phyloP scores from a whole-genome alignment of 2,888 invertebrate species.

The Stenichneumon culpator region DNA sequence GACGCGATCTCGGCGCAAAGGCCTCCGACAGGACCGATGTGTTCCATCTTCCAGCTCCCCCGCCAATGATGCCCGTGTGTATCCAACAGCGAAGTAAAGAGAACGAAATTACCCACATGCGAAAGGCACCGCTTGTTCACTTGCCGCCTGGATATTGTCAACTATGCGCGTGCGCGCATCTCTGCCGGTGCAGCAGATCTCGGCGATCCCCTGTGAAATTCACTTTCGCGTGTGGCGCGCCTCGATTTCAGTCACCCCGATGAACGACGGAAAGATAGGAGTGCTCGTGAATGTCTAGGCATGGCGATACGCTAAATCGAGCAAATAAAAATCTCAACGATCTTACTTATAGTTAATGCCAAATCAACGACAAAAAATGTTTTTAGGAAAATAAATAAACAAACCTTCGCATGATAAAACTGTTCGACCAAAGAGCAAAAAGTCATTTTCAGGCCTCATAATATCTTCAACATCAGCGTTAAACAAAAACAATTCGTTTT shows the following conservation, averaged over 20 bases:
- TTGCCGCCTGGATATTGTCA: neutral
- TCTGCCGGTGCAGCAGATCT: slow-evolving; percentile 7
- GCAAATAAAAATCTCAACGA: neutral
- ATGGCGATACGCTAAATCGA: neutral
- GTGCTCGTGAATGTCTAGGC: slow-evolving; percentile 4
- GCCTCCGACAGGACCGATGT: slow-evolving; percentile 28
- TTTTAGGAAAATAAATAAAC: too few relatives aligned
- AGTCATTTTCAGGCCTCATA: too few relatives aligned
- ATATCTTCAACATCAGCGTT: too few relatives aligned
- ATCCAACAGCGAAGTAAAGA: neutral
- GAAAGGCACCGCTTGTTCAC: neutral
- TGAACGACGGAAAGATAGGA: slow-evolving; percentile 17
- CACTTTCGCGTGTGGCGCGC: slow-evolving; percentile 26
- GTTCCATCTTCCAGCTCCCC: slow-evolving; percentile 36
- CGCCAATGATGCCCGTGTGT: slow-evolving; percentile 4
- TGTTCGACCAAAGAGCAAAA: too few relatives aligned
- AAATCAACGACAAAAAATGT: too few relatives aligned
- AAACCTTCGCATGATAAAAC: too few relatives aligned
- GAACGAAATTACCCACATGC: slow-evolving; percentile 4
- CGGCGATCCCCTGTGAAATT: slow-evolving; percentile 4
- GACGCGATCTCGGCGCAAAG: slow-evolving; percentile 33
- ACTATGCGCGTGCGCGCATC: slow-evolving; percentile 2
- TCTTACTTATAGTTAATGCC: too few relatives aligned
- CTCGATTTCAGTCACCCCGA: slow-evolving; percentile 18
- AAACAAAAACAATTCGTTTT: too few relatives aligned